phyloP scores from a whole-genome alignment of 2,113 vertebrate species.

The Epinephelus moara region DNA sequence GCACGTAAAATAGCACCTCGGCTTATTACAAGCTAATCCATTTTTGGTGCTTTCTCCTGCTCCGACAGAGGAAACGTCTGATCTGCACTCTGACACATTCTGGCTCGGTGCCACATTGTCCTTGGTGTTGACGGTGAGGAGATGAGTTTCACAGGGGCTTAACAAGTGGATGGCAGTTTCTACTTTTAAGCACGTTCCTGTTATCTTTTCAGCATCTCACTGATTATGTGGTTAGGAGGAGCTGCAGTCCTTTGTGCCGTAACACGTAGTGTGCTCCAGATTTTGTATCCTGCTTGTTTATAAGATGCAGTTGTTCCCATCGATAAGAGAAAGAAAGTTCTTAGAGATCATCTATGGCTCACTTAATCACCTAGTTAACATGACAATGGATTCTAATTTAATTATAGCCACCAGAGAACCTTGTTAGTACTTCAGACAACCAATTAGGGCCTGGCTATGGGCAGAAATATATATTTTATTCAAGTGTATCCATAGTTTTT shows the following conservation, averaged over 20 bases:
- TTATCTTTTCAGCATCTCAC: constrained; percentile 44
- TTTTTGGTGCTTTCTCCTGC: constrained; percentile 20
- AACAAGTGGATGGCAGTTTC: constrained; percentile 29
- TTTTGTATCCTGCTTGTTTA: constrained; percentile 13
- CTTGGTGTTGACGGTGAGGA: constrained; percentile 26
- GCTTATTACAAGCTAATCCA: constrained; percentile 32
- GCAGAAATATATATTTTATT: constrained; percentile 56
- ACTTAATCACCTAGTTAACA: constrained; percentile 68
- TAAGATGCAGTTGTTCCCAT: constrained; percentile 7
- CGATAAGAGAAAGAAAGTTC: constrained; percentile 23
- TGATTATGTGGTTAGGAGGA: constrained; percentile 13
- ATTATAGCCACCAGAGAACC: constrained; percentile 59
- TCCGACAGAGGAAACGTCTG: constrained; percentile 26
- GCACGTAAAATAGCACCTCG: constrained; percentile 13
- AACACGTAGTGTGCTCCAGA: constrained; percentile 9
- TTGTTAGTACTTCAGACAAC: constrained; percentile 61
- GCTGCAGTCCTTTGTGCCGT: neutral
- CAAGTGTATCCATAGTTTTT: constrained; percentile 69
- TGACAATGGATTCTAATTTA: constrained; percentile 70
- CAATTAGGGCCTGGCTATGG: constrained; percentile 56
- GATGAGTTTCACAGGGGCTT: constrained; percentile 32
- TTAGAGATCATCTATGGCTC: constrained; percentile 33
- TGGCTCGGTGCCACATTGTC: constrained; percentile 47
- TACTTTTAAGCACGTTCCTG: constrained; percentile 44
- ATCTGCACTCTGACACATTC: constrained; percentile 15